Conservation (phyloP, 2,113 vertebrate species). For the Crotalus horridus region DNA sequence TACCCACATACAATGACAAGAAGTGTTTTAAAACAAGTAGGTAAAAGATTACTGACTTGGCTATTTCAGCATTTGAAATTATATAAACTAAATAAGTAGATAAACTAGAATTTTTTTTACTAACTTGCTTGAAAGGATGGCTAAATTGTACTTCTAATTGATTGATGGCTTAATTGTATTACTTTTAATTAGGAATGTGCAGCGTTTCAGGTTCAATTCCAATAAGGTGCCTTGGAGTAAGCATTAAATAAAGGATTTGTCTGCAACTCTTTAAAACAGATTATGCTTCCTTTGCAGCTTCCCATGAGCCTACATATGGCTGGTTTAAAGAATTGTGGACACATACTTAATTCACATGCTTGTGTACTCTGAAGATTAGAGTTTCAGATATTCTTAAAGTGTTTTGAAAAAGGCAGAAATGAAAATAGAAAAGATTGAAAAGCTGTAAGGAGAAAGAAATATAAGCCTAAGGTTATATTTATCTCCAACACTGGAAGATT, state of each 20-base stretch:
- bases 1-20: background rate
- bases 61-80: background rate
- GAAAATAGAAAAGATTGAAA: slow-evolving; percentile 1
- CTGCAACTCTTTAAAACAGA: background rate
- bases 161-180: background rate
- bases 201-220: background rate
- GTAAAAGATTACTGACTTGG: background rate
- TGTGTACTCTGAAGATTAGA: background rate
- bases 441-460: background rate
- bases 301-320: background rate
- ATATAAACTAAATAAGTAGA: background rate
- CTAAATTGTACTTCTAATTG: background rate
- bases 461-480: background rate
- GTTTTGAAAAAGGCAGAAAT: rapidly evolving
- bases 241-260: background rate
- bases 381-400: background rate
- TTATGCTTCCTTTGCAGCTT: background rate
- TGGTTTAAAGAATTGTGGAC: background rate
- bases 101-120: background rate
- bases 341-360: background rate
- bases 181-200: background rate
- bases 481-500: background rate
- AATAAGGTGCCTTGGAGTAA: background rate
- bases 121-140: background rate
- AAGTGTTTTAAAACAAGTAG: background rate